A percentile compares a stretch with the other conserved stretches of the same genome.
Conservation (phyloP, 2,888 invertebrate genomes). For the Stenodera caucasica region DNA sequence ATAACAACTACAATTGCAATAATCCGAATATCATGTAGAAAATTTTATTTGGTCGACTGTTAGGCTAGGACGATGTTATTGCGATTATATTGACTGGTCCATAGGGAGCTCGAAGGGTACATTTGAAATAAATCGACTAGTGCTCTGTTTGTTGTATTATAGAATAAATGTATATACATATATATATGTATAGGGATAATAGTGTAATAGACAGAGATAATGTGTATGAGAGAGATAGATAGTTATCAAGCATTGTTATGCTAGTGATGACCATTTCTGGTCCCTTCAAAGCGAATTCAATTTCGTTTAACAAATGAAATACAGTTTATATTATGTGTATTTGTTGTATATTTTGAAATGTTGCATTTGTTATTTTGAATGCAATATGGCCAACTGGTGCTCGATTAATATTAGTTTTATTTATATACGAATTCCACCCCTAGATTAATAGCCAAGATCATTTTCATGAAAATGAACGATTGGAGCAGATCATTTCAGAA, state of each 20-base stretch:
- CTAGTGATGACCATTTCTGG: slow-evolving; percentile 53
- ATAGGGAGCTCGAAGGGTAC: slow-evolving; percentile 52
- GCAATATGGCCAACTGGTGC: slow-evolving; percentile 2
- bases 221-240: background rate
- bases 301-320: slow-evolving; percentile 44
- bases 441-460: too few species aligned
- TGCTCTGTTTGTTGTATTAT: slow-evolving; percentile 46
- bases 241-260: slow-evolving; percentile 51
- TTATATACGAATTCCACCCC: background rate
- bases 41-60: slow-evolving; percentile 46
- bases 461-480: too few species aligned
- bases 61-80: slow-evolving; percentile 54
- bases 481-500: too few species aligned
- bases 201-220: slow-evolving; percentile 1
- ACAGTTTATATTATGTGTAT: slow-evolving; percentile 1
- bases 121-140: slow-evolving; percentile 57
- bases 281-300: slow-evolving; percentile 52
- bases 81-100: slow-evolving; percentile 59
- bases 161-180: slow-evolving; percentile 34
- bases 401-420: slow-evolving; percentile 1
- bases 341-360: background rate
- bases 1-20: background rate
- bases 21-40: background rate
- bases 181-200: background rate
- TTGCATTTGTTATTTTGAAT: background rate